phyloP scores from a whole-genome alignment of 2,888 invertebrate species.

The Protonemura montana region DNA sequence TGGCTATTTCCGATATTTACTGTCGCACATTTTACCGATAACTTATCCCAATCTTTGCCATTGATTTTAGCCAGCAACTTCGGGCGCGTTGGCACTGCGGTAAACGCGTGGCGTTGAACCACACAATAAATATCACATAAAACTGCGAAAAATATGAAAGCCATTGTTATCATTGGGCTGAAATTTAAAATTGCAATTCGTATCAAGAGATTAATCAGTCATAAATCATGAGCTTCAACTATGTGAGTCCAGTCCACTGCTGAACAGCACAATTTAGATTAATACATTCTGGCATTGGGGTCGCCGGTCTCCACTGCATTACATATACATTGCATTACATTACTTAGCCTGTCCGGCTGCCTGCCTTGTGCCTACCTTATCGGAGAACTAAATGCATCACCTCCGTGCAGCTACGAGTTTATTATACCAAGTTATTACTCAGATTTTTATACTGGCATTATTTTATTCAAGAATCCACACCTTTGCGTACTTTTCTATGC shows the following conservation, averaged over 20 bases:
- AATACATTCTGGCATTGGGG: slow-evolving; percentile 5
- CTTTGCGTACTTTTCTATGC: background rate
- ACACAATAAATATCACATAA: background rate
- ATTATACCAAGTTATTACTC: slow-evolving; percentile 12
- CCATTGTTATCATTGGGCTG: background rate
- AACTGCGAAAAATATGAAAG: background rate
- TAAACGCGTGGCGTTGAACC: background rate
- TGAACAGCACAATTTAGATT: background rate
- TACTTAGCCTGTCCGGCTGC: background rate
- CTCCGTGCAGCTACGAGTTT: background rate
- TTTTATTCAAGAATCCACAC: background rate
- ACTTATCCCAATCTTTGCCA: background rate
- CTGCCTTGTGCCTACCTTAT: background rate
- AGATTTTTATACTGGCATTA: background rate
- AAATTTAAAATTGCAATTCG: background rate
- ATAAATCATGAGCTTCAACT: background rate
- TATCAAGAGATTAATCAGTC: background rate
- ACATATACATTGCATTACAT: background rate
- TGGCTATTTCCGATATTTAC: background rate
- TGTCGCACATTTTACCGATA: background rate
- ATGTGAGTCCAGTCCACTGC: background rate
- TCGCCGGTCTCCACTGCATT: background rate
- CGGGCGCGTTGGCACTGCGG: background rate
- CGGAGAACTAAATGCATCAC: background rate
- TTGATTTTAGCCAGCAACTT: background rate